A percentile compares a stretch with the other conserved stretches of the same genome.
Conservation (phyloP, 2,888 invertebrate species). For the Sepioteuthis lessoniana region DNA sequence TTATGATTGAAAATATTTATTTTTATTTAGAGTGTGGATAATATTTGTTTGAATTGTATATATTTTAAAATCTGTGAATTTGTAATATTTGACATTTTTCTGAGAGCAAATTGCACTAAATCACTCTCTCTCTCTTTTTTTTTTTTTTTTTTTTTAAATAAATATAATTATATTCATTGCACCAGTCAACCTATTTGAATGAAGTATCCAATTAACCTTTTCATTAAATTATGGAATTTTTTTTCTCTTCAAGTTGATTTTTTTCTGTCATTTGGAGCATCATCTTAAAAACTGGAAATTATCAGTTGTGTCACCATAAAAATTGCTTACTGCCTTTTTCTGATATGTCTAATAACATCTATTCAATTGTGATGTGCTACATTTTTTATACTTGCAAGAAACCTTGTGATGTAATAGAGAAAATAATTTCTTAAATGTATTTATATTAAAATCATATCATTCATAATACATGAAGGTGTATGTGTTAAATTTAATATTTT, state of each 20-base stretch:
- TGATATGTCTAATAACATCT: neutral
- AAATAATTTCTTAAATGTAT: neutral
- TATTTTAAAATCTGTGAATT: neutral
- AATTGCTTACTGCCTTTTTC: neutral
- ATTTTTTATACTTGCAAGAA: neutral
- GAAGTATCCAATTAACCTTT: neutral
- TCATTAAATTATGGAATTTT: neutral
- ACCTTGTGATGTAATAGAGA: neutral
- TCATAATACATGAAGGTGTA: neutral
- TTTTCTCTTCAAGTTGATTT: neutral
- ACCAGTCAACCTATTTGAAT: neutral
- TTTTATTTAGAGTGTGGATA: neutral
- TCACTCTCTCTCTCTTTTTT: neutral
- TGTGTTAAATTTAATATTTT: neutral
- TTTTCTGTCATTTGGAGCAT: neutral
- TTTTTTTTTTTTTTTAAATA: neutral
- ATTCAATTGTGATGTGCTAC: neutral
- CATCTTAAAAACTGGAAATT: neutral
- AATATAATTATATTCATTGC: neutral
- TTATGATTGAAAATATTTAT: neutral
- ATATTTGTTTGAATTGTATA: neutral
- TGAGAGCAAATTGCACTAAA: neutral
- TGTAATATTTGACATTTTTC: neutral
- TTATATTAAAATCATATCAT: neutral
- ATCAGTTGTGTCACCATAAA: neutral